Base-by-base conservation (phyloP, 2,888 invertebrate species). In the Spilarctia lutea region DNA sequence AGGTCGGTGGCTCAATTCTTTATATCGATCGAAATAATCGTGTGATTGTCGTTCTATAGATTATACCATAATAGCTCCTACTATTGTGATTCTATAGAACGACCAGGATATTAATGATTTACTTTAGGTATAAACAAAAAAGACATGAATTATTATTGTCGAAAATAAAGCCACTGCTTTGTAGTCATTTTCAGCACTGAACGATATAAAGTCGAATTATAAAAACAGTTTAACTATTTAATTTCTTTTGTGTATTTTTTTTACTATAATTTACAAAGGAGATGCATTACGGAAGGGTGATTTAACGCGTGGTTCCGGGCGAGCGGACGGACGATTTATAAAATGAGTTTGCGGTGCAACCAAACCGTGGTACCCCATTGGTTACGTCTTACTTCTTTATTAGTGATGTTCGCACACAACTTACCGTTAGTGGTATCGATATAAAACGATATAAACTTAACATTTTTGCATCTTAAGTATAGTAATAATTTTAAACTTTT, bases 311-410 rank as follows among this genome's bases (percentile, higher is more conserved):
- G 93, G 94, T 95, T 95, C 95, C 95, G 95, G 93, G 86, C 92
- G 92, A 93, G 85, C 89, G 93, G 89, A 88, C 93, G 88, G 88
- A 87, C 95, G 95, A 95, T 95, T 95, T 95, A 95, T 94, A 94
- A 95, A 95, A 95, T 94, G 95, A 95, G 96, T 95, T 95, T 95
- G 96, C 93, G 95, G 95, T 94, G 94, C 95, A 94, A 94, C 95
- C 94, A 93, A 92, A 89, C 94, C 93, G 93, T 92, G 94, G 93
- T 94, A 94, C 95, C 92, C 94, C 94, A 95, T 94, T 93, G 96
- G 95, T 93, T 95, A 96, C 95, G 95, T 95, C 95, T 95, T 94
- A 96, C 96, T 96, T 94, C 91, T 93, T 93, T 91, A 88, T 85
- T 90, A 94, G 94, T 85, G 94, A 87, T 80, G 84, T 66, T 35